Percentiles rank a stretch among this genome's conserved stretches.
These are phyloP conservation scores for Manis crassicaudata DNA, from an alignment of 2,797 vertebrate species.

Conservation along the genomic window DNA sequence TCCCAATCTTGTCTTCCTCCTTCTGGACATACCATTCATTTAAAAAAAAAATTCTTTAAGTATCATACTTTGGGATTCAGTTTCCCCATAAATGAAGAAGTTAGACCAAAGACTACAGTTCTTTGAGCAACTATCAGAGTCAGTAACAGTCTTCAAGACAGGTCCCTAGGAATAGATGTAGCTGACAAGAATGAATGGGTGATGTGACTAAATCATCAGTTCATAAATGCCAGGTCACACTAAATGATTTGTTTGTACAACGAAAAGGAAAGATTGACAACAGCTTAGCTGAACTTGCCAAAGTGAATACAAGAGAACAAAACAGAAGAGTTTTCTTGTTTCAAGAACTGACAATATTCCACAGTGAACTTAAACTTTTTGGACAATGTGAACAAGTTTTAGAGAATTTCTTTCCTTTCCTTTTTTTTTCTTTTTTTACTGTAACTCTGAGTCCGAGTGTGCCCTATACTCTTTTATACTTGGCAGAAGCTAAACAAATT, in stretches of 20 bases:
- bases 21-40: not conserved
- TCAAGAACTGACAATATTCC: slow-evolving; percentile 22
- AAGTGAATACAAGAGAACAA: slow-evolving; percentile 16
- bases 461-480: slow-evolving; percentile 13
- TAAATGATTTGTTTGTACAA: slow-evolving; percentile 2
- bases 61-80: not conserved
- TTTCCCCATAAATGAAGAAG: slow-evolving; percentile 18
- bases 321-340: not conserved
- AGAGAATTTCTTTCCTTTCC: not conserved
- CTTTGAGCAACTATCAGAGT: not conserved
- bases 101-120: not conserved
- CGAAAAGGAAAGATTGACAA: slow-evolving; percentile 29
- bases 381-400: not conserved
- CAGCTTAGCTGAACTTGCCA: slow-evolving; percentile 27
- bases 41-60: not conserved
- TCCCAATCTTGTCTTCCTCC: not conserved
- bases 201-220: not conserved
- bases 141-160: not conserved
- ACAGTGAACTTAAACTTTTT: slow-evolving; percentile 39
- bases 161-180: not conserved
- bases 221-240: slow-evolving; percentile 1
- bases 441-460: slow-evolving; percentile 8
- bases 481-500: slow-evolving; percentile 55
- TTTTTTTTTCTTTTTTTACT: not conserved
- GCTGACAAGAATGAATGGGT: not conserved